Percentiles rank a stretch among this genome's conserved stretches.
phyloP scores from a whole-genome alignment of 2,888 invertebrate species.

The Morpho achilles region DNA sequence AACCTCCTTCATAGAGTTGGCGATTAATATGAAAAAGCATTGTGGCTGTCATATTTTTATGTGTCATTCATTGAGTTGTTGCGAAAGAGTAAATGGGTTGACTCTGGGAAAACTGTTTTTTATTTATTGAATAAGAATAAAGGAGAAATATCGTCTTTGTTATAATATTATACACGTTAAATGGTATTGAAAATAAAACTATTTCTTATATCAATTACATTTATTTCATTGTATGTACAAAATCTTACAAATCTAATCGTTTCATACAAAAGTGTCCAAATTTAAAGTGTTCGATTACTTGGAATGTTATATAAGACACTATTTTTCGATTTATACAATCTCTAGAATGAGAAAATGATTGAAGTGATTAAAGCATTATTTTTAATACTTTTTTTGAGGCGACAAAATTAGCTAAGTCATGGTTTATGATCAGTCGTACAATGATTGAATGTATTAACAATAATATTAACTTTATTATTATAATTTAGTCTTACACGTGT shows the following conservation, averaged over 20 bases:
- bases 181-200: conserved; percentile 40
- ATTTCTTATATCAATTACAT: conserved; percentile 69
- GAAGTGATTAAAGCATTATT: conserved; percentile 54
- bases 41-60: too few species aligned
- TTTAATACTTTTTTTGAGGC: conserved; percentile 41
- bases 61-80: too few species aligned
- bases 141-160: too few species aligned
- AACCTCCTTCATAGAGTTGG: too few species aligned
- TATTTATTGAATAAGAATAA: too few species aligned
- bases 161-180: not conserved
- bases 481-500: conserved; percentile 39
- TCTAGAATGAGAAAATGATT: conserved; percentile 51
- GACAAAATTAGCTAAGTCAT: conserved; percentile 26
- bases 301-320: conserved; percentile 76
- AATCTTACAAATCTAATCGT: conserved; percentile 74
- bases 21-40: too few species aligned
- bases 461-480: conserved; percentile 30
- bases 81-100: too few species aligned
- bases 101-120: too few species aligned
- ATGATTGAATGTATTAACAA: conserved; percentile 19
- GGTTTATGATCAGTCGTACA: conserved; percentile 29
- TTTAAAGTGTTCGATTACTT: conserved; percentile 70
- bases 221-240: conserved; percentile 79
- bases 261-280: conserved; percentile 78
- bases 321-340: conserved; percentile 67